phyloP scores from a whole-genome alignment of 2,888 invertebrate species.

The Schizaphis graminum region DNA sequence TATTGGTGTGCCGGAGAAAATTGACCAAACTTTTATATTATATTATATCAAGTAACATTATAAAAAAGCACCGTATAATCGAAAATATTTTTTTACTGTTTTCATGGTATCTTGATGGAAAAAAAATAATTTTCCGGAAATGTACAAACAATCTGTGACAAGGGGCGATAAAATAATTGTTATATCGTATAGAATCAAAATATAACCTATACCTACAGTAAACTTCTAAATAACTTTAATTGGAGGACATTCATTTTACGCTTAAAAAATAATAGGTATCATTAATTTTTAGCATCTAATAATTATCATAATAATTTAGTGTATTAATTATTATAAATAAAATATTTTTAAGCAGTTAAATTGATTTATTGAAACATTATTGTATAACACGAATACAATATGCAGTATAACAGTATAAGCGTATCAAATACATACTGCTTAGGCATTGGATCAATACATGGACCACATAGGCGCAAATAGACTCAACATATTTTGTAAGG shows the following conservation, averaged over 20 bases:
- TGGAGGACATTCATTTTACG: neutral
- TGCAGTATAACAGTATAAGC: neutral
- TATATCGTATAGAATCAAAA: neutral
- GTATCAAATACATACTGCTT: neutral
- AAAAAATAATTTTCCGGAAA: neutral
- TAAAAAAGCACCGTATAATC: neutral
- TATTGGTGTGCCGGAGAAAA: neutral
- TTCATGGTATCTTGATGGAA: neutral
- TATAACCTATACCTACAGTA: neutral
- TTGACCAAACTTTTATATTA: neutral
- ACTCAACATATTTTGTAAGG: neutral
- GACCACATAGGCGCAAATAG: neutral
- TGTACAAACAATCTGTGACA: neutral
- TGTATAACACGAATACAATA: neutral
- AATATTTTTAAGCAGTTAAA: neutral
- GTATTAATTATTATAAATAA: no score
- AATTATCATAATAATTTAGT: neutral
- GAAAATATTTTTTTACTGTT: neutral
- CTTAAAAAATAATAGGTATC: neutral
- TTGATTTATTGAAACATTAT: neutral
- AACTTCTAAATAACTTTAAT: neutral
- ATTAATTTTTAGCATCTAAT: neutral
- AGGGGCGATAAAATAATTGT: neutral
- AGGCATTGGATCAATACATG: no score
- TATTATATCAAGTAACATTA: neutral